Percentiles rank a stretch among this genome's conserved stretches.
Conservation (phyloP, 1,140 invertebrate genomes). For the Acromyrmex echinatior region DNA sequence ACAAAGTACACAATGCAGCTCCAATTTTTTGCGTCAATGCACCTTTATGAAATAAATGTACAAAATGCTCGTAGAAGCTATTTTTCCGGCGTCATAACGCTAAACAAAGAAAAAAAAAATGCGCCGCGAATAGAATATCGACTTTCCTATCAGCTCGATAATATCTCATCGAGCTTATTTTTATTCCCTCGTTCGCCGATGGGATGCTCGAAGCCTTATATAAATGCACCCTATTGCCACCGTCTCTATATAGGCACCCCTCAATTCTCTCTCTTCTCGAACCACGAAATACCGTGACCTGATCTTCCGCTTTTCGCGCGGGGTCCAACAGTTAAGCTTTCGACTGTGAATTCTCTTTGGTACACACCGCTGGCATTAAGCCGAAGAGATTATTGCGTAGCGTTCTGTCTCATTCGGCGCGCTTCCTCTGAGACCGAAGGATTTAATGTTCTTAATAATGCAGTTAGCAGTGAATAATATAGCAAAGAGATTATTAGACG, state of each 20-base stretch:
- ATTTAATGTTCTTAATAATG: conserved; percentile 56
- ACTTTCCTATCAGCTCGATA: conserved; percentile 62
- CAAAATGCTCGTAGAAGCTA: background rate
- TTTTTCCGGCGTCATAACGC: background rate
- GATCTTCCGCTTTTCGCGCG: conserved; percentile 45
- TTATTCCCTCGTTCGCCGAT: conserved; percentile 43
- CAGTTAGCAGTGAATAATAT: conserved; percentile 23
- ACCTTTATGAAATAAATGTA: background rate
- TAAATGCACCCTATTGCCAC: conserved; percentile 77
- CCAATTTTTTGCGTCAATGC: background rate
- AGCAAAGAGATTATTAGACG: conserved; percentile 22
- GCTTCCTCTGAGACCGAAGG: conserved; percentile 2
- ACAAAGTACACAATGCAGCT: background rate
- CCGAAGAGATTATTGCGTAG: conserved; percentile 54
- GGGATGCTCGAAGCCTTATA: conserved; percentile 62
- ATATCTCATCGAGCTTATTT: conserved; percentile 74
- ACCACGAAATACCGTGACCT: conserved; percentile 59
- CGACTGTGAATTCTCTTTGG: conserved; percentile 41
- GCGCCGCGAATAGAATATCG: conserved; percentile 34
- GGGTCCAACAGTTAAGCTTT: conserved; percentile 58
- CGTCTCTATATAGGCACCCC: conserved; percentile 17
- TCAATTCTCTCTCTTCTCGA: background rate
- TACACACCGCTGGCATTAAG: conserved; percentile 47
- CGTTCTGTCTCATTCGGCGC: conserved; percentile 12
- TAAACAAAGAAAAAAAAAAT: background rate